Evolutionary conservation across 2,888 invertebrate species (phyloP).

Genomic region (Stramonita haemastoma): DNA sequence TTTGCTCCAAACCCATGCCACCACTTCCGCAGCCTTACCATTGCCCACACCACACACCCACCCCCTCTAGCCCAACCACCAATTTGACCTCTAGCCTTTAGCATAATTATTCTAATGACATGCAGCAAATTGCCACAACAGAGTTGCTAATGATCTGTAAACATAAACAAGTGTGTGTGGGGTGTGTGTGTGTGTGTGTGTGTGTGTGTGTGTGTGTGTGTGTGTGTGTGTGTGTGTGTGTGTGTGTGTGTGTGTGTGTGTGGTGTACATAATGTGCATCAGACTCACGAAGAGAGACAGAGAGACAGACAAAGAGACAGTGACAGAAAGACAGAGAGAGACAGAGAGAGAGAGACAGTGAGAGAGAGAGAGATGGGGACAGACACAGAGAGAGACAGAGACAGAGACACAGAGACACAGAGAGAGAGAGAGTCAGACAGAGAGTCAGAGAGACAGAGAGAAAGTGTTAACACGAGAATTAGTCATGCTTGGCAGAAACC

Average conservation of each 20-base stretch:
- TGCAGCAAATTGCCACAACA: no score
- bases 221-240: neutral
- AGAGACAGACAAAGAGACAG: neutral
- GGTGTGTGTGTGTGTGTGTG: neutral
- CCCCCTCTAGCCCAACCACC: no score
- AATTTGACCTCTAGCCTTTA: no score
- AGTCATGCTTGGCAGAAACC: no score
- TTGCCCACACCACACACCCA: no score
- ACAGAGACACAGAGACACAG: neutral
- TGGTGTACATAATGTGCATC: neutral
- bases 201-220: neutral
- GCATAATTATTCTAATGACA: no score
- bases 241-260: neutral
- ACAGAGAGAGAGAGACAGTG: neutral
- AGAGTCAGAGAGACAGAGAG: neutral
- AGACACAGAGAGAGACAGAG: neutral
- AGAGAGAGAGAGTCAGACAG: neutral
- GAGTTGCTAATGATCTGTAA: no score
- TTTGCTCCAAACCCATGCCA: no score
- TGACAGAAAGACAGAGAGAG: neutral
- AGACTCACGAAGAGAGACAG: neutral
- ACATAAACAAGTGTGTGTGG: neutral
- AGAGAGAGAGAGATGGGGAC: neutral
- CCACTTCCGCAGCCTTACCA: no score
- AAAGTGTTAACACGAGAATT: neutral